Evolutionary conservation across 2,888 invertebrate genomes (phyloP).

Genomic region (Horisme vitalbata): DNA sequence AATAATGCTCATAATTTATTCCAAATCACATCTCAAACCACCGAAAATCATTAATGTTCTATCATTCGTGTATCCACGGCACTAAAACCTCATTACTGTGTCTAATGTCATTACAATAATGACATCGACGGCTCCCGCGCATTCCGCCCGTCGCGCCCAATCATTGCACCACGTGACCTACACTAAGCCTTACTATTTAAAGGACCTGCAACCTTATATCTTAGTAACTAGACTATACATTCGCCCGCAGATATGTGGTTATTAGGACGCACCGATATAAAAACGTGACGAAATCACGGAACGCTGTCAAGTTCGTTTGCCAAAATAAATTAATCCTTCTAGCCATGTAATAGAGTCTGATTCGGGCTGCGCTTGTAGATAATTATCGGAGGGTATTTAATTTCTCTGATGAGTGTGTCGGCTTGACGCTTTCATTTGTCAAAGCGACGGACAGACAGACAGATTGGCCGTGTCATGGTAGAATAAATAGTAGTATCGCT

Average conservation of each 20-base stretch:
- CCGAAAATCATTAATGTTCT: conserved; percentile 11
- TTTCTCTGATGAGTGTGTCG: conserved; percentile 45
- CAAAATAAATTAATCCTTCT: conserved; percentile 41
- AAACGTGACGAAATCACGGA: conserved; percentile 31
- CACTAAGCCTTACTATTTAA: conserved; percentile 31
- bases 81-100: conserved; percentile 64
- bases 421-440: conserved; percentile 54
- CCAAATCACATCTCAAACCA: conserved; percentile 2
- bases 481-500: conserved; percentile 1
- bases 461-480: conserved; percentile 45
- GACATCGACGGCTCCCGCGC: conserved; percentile 71
- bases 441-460: conserved; percentile 43
- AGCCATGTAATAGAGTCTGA: conserved; percentile 35
- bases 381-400: conserved; percentile 52
- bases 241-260: conserved; percentile 7
- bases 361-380: conserved; percentile 44
- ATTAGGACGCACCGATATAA: conserved; percentile 22
- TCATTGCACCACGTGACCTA: conserved; percentile 49
- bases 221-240: background rate
- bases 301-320: conserved; percentile 32
- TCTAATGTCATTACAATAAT: conserved; percentile 65
- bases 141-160: conserved; percentile 57
- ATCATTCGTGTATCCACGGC: conserved; percentile 37
- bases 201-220: background rate
- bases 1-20: background rate